Evolutionary conservation across 2,888 invertebrate species (phyloP).

Genomic region (Resseliella maxima): DNA sequence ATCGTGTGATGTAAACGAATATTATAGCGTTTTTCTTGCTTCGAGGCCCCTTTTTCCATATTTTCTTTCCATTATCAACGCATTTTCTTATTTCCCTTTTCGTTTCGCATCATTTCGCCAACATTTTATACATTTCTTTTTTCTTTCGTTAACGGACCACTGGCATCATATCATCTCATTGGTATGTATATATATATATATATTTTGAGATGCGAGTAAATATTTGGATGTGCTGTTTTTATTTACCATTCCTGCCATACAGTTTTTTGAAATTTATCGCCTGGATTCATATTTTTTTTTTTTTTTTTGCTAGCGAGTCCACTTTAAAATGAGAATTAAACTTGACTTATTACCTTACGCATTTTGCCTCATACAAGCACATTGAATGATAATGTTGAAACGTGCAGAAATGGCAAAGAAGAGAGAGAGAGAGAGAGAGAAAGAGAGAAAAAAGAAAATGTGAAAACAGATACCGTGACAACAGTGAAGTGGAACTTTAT

Average conservation of each 20-base stretch:
- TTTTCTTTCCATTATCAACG: not conserved
- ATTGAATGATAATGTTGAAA: not conserved
- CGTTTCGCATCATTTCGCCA: not conserved
- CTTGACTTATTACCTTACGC: not conserved
- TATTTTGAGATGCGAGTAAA: not conserved
- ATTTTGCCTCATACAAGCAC: not conserved
- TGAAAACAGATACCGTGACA: no score
- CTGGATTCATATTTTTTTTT: not conserved
- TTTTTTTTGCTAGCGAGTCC: no score
- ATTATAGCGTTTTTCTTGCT: not conserved
- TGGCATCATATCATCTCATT: not conserved
- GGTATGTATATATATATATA: no score
- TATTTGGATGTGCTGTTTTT: slow-evolving; percentile 4
- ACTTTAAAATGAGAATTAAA: not conserved
- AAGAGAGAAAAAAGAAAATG: no score
- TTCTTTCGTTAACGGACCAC: not conserved
- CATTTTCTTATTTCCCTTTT: not conserved
- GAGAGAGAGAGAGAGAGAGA: not conserved
- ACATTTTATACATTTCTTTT: not conserved
- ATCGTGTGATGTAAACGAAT: slow-evolving; percentile 19
- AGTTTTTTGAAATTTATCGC: not conserved
- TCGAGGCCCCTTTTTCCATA: not conserved
- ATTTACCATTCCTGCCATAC: not conserved
- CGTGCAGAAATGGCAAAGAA: not conserved
- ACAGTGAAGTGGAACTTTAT: no score